Conservation (phyloP, 2,888 invertebrate species). For the Sinelater perroti region DNA sequence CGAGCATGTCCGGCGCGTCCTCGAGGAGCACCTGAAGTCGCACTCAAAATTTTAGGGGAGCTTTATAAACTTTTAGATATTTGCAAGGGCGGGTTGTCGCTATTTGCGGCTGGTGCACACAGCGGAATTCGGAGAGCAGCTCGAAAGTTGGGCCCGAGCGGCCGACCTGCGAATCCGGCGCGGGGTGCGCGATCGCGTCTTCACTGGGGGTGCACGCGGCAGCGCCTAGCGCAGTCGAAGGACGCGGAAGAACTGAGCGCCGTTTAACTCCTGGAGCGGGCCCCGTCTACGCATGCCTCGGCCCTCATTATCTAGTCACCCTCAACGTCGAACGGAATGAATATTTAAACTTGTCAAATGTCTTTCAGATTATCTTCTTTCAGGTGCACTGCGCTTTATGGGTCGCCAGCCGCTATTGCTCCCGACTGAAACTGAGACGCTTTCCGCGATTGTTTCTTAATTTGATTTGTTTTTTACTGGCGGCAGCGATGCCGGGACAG, state of each 20-base stretch:
- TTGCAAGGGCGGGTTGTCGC: too few species aligned
- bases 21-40: too few species aligned
- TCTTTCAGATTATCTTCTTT: constrained; percentile 42
- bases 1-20: too few species aligned
- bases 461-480: too few species aligned
- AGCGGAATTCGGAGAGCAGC: too few species aligned
- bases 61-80: not conserved
- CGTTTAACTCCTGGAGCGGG: constrained; percentile 40
- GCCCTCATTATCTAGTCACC: constrained; percentile 49
- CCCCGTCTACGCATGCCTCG: constrained; percentile 45
- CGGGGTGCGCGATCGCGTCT: constrained; percentile 10
- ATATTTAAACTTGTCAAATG: constrained; percentile 50
- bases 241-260: constrained; percentile 53
- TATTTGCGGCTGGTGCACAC: too few species aligned
- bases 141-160: too few species aligned
- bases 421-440: constrained; percentile 13
- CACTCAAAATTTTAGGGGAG: not conserved
- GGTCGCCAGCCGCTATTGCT: constrained; percentile 22
- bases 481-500: too few species aligned
- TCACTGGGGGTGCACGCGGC: not conserved
- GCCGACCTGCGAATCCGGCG: too few species aligned
- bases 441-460: too few species aligned
- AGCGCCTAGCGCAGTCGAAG: constrained; percentile 44
- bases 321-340: constrained; percentile 46
- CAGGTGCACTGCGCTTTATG: constrained; percentile 31